phyloP scores from a whole-genome alignment of 2,113 vertebrate species.

The Aspidoscelis tigris region DNA sequence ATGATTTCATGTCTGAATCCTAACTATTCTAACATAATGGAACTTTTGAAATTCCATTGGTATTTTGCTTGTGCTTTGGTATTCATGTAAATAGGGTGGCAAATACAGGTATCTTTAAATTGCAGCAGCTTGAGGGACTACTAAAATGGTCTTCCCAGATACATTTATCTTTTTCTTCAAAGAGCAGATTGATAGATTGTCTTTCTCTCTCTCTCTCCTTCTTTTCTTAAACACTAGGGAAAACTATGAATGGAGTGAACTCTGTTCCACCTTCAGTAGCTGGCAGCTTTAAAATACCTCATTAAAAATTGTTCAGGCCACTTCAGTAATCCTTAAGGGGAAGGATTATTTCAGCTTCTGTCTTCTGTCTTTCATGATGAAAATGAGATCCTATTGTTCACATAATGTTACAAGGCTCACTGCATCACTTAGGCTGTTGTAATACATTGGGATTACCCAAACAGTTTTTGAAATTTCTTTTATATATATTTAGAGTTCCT shows the following conservation, averaged over 20 bases:
- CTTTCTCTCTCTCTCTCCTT: no score
- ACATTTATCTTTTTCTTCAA: not conserved
- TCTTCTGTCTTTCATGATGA: not conserved
- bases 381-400: not conserved
- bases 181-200: not conserved
- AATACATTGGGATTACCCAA: not conserved
- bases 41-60: not conserved
- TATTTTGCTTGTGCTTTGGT: not conserved
- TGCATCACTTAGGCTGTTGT: not conserved
- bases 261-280: not conserved
- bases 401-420: slow-evolving; percentile 1
- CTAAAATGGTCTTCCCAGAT: not conserved
- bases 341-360: not conserved
- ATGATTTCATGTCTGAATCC: not conserved
- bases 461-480: accelerated
- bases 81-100: not conserved
- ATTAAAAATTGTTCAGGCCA: slow-evolving; percentile 6
- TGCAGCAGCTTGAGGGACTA: not conserved
- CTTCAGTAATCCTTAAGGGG: slow-evolving; percentile 8
- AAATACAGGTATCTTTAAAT: not conserved
- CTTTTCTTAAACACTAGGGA: not conserved
- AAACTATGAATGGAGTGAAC: slow-evolving; percentile 8
- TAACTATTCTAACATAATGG: not conserved
- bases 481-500: not conserved
- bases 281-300: slow-evolving; percentile 13